Percentiles rank a stretch among this genome's conserved stretches.
Evolutionary conservation across 1,140 invertebrate genomes (phyloP).

Genomic region (Bemisia tabaci): DNA sequence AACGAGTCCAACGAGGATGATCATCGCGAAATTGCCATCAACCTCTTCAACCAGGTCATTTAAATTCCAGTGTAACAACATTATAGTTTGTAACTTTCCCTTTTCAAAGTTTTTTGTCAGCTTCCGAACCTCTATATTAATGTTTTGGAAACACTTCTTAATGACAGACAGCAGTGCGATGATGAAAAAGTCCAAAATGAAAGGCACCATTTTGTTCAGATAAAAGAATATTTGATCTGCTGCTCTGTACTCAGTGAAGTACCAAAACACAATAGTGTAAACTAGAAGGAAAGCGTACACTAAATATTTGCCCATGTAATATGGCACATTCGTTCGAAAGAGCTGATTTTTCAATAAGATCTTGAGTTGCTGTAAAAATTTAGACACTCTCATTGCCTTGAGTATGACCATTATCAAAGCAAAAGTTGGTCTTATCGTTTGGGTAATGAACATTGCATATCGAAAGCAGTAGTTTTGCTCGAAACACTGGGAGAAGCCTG

Average conservation of each 20-base stretch:
- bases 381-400: neutral
- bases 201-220: neutral
- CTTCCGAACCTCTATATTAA: neutral
- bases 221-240: neutral
- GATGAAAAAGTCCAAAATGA: neutral
- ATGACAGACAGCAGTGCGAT: neutral
- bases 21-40: neutral
- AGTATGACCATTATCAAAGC: neutral
- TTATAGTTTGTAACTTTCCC: neutral
- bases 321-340: neutral
- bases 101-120: neutral
- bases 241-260: neutral
- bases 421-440: neutral
- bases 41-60: neutral
- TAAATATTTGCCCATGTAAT: neutral
- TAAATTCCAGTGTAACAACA: neutral
- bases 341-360: neutral
- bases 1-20: neutral
- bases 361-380: neutral
- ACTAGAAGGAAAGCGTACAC: neutral
- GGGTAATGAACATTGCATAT: neutral
- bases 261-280: neutral
- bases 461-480: neutral
- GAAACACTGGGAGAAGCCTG: neutral
- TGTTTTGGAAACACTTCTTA: neutral